Conservation (phyloP, 2,797 vertebrate genomes). For the Luscinia luscinia region DNA sequence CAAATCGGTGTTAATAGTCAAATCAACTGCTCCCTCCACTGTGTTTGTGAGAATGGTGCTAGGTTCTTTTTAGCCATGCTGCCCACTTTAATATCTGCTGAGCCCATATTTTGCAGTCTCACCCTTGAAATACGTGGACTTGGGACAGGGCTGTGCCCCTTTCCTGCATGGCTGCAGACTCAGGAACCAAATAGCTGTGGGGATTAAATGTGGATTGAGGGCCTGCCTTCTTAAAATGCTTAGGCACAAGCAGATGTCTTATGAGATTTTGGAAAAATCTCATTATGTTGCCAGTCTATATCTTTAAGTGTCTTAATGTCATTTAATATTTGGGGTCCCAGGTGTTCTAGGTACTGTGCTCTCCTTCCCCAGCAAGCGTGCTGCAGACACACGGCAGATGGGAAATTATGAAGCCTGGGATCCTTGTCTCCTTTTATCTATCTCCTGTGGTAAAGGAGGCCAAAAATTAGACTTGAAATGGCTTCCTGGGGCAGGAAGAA, state of each 20-base stretch:
- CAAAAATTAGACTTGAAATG: not conserved
- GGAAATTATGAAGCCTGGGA: not conserved
- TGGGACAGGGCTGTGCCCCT: not conserved
- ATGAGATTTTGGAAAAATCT: constrained; percentile 53
- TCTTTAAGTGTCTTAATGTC: constrained; percentile 42
- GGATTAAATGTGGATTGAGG: constrained; percentile 36
- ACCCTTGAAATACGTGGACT: not conserved
- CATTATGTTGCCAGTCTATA: constrained; percentile 21
- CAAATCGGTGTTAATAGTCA: not conserved
- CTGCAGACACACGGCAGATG: not conserved
- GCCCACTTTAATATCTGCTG: not conserved
- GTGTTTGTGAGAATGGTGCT: not conserved
- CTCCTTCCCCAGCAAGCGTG: not conserved
- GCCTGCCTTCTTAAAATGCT: not conserved
- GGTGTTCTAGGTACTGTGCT: not conserved
- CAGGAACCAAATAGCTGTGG: not conserved
- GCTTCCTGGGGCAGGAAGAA: not conserved
- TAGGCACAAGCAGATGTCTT: constrained; percentile 57
- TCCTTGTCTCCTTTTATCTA: not conserved
- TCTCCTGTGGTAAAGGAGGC: not conserved
- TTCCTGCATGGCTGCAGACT: not conserved
- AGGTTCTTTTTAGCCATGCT: not conserved
- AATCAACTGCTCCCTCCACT: not conserved
- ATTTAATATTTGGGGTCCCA: constrained; percentile 13
- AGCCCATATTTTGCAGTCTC: not conserved